phyloP scores from a whole-genome alignment of 1,140 invertebrate species.

The Drosophila serrata region DNA sequence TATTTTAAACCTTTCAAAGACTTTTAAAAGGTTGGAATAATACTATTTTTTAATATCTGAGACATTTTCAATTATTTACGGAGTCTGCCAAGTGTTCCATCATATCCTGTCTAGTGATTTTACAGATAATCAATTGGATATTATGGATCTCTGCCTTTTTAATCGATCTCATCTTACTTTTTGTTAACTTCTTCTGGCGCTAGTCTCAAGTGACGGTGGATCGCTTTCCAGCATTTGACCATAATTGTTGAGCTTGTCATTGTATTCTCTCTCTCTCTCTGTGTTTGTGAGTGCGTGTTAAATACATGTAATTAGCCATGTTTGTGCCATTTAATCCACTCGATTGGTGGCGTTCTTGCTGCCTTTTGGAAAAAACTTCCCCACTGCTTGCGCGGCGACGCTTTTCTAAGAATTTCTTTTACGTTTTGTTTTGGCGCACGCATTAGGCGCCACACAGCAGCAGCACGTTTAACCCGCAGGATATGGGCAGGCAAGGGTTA shows the following conservation, averaged over 20 bases:
- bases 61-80: no score
- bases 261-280: no score
- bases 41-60: not conserved
- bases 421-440: slow-evolving; percentile 81
- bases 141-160: slow-evolving; percentile 11
- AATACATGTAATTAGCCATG: slow-evolving; percentile 84
- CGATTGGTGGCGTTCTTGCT: slow-evolving; percentile 34
- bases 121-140: slow-evolving; percentile 14
- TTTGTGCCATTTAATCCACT: slow-evolving; percentile 83
- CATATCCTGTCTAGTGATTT: not conserved
- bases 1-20: not conserved
- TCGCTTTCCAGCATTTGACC: slow-evolving; percentile 66
- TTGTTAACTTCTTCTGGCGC: slow-evolving; percentile 12
- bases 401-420: slow-evolving; percentile 80
- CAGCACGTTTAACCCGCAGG: slow-evolving; percentile 79
- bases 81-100: not conserved
- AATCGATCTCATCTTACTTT: not conserved
- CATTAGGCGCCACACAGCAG: slow-evolving; percentile 78
- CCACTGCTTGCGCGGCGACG: slow-evolving; percentile 58
- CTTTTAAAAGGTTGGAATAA: not conserved
- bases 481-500: slow-evolving; percentile 34
- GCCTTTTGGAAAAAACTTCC: slow-evolving; percentile 2
- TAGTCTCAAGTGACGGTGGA: slow-evolving; percentile 59
- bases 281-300: slow-evolving; percentile 66
- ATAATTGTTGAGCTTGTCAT: slow-evolving; percentile 78